These are phyloP conservation scores for Thalpophila matura DNA, from an alignment of 2,888 invertebrate genomes.

Conservation along the genomic window DNA sequence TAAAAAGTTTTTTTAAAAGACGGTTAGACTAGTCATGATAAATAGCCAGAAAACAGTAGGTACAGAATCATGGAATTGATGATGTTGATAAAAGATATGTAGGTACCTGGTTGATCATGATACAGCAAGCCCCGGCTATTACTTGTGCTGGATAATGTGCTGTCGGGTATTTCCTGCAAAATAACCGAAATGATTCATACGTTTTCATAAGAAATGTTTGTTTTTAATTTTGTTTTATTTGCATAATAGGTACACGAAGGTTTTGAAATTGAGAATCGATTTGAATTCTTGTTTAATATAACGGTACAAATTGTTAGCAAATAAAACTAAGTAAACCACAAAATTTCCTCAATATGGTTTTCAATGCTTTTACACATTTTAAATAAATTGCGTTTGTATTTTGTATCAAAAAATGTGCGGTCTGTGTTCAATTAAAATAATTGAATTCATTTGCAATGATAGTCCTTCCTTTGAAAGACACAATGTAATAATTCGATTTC, in stretches of 20 bases:
- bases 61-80: not conserved
- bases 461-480: not conserved
- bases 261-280: no score
- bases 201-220: conserved; percentile 35
- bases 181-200: conserved; percentile 55
- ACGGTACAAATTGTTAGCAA: no score
- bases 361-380: no score
- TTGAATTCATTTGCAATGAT: not conserved
- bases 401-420: no score
- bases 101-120: conserved; percentile 73
- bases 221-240: conserved; percentile 24
- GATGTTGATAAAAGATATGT: not conserved
- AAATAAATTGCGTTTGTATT: no score
- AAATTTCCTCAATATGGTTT: no score
- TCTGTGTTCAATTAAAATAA: no score
- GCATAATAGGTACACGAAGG: no score
- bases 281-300: no score
- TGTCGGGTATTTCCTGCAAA: conserved; percentile 82
- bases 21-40: not conserved
- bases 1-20: not conserved
- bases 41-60: no score
- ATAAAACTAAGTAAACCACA: no score
- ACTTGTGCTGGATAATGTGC: conserved; percentile 77
- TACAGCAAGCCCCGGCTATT: conserved; percentile 79
- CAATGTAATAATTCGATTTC: conserved; percentile 14